A percentile compares a stretch with the other conserved stretches of the same genome.
Evolutionary conservation across 2,888 invertebrate genomes (phyloP).

Genomic region (Tethea ocularis): DNA sequence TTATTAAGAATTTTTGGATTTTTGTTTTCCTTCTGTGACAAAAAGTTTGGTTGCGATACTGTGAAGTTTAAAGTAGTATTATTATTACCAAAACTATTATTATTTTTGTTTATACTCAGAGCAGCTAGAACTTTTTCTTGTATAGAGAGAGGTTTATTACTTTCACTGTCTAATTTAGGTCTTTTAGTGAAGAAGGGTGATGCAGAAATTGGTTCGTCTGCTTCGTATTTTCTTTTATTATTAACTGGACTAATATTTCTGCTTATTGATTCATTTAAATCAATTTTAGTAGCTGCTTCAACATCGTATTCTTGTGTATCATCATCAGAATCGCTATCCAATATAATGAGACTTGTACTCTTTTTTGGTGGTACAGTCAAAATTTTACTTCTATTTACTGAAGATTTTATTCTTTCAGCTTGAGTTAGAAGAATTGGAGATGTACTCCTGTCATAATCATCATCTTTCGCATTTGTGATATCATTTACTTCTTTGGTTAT

Average conservation of each 20-base stretch:
- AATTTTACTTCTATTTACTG: slow-evolving; percentile 19
- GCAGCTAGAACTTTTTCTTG: slow-evolving; percentile 66
- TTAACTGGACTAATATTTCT: slow-evolving; percentile 25
- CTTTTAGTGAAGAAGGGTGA: slow-evolving; percentile 74
- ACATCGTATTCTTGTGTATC: slow-evolving; percentile 51
- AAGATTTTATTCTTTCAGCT: slow-evolving; percentile 50
- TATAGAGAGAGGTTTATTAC: slow-evolving; percentile 46
- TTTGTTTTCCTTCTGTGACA: slow-evolving; percentile 63
- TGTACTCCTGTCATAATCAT: slow-evolving; percentile 48
- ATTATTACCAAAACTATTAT: slow-evolving; percentile 34
- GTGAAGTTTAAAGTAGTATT: slow-evolving; percentile 45
- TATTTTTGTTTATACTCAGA: slow-evolving; percentile 50
- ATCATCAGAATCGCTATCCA: slow-evolving; percentile 64
- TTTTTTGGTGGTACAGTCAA: slow-evolving; percentile 26
- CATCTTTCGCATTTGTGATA: background rate
- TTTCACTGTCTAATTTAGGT: slow-evolving; percentile 48
- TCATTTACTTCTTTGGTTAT: background rate
- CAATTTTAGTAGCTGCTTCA: slow-evolving; percentile 22
- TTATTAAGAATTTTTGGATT: slow-evolving; percentile 36
- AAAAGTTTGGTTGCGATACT: slow-evolving; percentile 39
- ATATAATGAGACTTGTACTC: slow-evolving; percentile 56
- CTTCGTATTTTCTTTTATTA: slow-evolving; percentile 57
- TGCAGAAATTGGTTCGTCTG: slow-evolving; percentile 42
- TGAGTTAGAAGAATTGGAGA: slow-evolving; percentile 73
- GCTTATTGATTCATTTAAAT: slow-evolving; percentile 11